Evolutionary conservation across 2,888 invertebrate genomes (phyloP), one percentile per base, ranked within the genome.

Genomic region (Tanypteryx hageni): DNA sequence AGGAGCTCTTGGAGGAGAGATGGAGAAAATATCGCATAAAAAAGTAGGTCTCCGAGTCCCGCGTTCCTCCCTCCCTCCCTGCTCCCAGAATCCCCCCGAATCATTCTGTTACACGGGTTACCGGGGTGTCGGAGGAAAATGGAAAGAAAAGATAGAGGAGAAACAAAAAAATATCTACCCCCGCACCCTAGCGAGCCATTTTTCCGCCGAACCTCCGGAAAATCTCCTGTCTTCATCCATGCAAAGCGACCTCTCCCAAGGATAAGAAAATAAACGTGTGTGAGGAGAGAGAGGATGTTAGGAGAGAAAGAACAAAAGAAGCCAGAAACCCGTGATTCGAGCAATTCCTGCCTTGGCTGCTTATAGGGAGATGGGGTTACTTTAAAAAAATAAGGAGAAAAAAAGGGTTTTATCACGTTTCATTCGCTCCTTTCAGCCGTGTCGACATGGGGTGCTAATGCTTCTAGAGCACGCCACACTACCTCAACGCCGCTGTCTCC

Each of bases 151-250:
- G n/a, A n/a, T n/a, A 27, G 44, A 44, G 82, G 82, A 82, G 4
- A 56, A 82, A 27, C 82, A 14, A 5, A 27, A 44, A 56, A 82
- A 82, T 31, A 44, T 82, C 56, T 82, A 16, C 31, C 16, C 44
- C 82, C 16, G 18, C 13, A 44, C 82, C 82, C 82, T 44, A 82
- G 27, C 82, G 82, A 44, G 82, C 82, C 44, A 82, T 82, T 82
- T n/a, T 44, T 44, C 31, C 82, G 44, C 13, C 16, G 44, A 44
- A 44, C 0, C 0, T 31, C 16, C 9, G 82, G 16, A 16, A 27
- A 82, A 82, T 82, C 31, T 22, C 31, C 82, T 31, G 2, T 82
- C 44, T 82, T 82, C 8, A 44, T 44, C 31, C 31, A 7, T 27
- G 64, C 64, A 64, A 18, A 64, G 64, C n/a, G n/a, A n/a, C n/a